Percentiles rank a stretch among this genome's conserved stretches.
Conservation (phyloP, 2,888 invertebrate genomes). For the Campoletis raptor region DNA sequence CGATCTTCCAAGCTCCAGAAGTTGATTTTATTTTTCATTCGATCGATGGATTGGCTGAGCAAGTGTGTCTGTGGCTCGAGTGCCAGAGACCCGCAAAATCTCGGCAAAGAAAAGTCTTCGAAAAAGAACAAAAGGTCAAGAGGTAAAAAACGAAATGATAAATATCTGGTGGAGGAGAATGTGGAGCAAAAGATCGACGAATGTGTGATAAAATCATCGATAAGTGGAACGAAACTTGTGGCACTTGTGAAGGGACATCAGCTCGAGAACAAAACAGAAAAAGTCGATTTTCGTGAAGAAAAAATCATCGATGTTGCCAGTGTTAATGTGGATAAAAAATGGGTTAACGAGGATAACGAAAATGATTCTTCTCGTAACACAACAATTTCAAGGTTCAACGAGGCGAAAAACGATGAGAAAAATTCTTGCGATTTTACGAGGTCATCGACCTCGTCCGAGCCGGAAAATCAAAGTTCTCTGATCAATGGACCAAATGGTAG, state of each 20-base stretch:
- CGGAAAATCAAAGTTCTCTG: slow-evolving; percentile 17
- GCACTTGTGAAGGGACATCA: slow-evolving; percentile 14
- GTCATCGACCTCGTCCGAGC: slow-evolving; percentile 18
- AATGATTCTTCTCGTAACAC: not conserved
- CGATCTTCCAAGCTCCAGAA: not conserved
- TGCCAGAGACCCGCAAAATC: slow-evolving; percentile 44
- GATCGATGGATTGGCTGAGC: slow-evolving; percentile 71
- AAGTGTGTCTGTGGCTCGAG: slow-evolving; percentile 72
- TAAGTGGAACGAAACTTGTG: slow-evolving; percentile 26
- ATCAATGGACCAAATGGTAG: not conserved
- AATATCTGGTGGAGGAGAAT: slow-evolving; percentile 28
- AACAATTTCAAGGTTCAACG: slow-evolving; percentile 12
- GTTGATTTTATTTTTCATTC: not conserved
- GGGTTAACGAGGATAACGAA: slow-evolving; percentile 8
- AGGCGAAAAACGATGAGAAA: slow-evolving; percentile 28
- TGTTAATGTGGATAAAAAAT: not conserved
- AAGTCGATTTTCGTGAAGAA: slow-evolving; percentile 29
- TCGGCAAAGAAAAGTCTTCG: slow-evolving; percentile 24
- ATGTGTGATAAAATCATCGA: slow-evolving; percentile 8
- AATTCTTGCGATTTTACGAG: slow-evolving; percentile 18
- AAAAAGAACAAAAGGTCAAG: slow-evolving; percentile 57
- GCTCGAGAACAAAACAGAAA: slow-evolving; percentile 12
- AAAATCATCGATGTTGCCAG: slow-evolving; percentile 2
- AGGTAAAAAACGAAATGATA: slow-evolving; percentile 34
- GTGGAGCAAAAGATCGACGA: slow-evolving; percentile 5